Conservation (phyloP, 2,113 vertebrate genomes). For the Sporophila hypoxantha region DNA sequence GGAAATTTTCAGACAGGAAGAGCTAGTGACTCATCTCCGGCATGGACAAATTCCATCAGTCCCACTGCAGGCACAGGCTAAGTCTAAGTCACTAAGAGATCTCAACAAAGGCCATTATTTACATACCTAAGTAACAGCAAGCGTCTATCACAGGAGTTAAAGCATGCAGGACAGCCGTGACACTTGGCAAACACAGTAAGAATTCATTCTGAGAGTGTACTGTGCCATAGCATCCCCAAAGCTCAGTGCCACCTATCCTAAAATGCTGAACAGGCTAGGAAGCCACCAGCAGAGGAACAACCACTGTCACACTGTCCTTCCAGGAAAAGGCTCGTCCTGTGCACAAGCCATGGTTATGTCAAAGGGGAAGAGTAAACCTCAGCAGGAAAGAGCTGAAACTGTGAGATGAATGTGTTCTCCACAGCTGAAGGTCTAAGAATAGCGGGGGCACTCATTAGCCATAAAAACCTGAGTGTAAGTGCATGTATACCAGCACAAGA, state of each 20-base stretch:
- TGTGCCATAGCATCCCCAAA: neutral
- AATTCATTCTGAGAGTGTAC: neutral
- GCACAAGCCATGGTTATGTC: accelerated
- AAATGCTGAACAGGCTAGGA: neutral
- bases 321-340: neutral
- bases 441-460: neutral
- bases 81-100: neutral
- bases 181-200: neutral
- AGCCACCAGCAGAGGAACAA: neutral
- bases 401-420: neutral
- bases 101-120: neutral
- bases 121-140: neutral
- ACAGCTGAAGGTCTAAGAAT: neutral
- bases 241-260: neutral
- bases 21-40: neutral
- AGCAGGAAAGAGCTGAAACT: neutral
- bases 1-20: neutral
- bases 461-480: neutral
- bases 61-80: neutral
- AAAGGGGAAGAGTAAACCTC: neutral
- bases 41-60: neutral
- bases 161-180: accelerated
- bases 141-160: neutral
- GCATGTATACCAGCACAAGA: accelerated
- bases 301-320: neutral